A percentile compares a stretch with the other conserved stretches of the same genome.
Evolutionary conservation across 2,888 invertebrate species (phyloP).

Genomic region (Phalera bucephala): DNA sequence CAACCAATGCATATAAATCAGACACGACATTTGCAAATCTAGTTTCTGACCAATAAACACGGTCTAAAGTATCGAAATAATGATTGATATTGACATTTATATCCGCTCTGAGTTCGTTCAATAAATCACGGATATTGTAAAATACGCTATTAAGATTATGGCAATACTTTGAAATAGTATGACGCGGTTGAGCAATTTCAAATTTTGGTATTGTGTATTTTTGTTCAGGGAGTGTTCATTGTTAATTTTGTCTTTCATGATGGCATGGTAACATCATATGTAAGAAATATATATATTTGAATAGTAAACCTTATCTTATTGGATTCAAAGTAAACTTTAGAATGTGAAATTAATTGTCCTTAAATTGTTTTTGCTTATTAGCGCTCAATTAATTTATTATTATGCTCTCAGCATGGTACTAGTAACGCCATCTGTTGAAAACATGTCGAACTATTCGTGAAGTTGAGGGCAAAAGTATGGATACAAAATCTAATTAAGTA

Average conservation of each 20-base stretch:
- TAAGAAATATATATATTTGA: too few species aligned
- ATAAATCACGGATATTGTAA: conserved; percentile 55
- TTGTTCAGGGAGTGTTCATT: too few species aligned
- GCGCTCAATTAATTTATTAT: too few species aligned
- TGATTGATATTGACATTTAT: conserved; percentile 50
- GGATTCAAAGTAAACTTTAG: too few species aligned
- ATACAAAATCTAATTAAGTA: too few species aligned
- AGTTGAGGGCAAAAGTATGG: not conserved
- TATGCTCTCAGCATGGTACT: too few species aligned
- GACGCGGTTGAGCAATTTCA: conserved; percentile 10
- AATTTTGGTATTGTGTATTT: conserved; percentile 3
- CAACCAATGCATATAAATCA: conserved; percentile 32
- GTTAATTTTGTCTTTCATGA: too few species aligned
- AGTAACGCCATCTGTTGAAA: conserved; percentile 59
- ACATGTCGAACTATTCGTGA: conserved; percentile 28
- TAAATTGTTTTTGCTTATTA: too few species aligned
- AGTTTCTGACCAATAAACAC: conserved; percentile 28
- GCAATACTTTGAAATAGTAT: conserved; percentile 65
- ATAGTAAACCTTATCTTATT: too few species aligned
- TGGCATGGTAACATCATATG: too few species aligned
- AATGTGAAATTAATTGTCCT: too few species aligned
- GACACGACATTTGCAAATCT: conserved; percentile 20
- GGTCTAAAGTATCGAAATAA: conserved; percentile 23
- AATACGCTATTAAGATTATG: conserved; percentile 49
- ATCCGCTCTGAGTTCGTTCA: conserved; percentile 46